A percentile compares a stretch with the other conserved stretches of the same genome.
These are phyloP conservation scores for Hylomyscus alleni DNA, from an alignment of 2,797 vertebrate genomes.

Conservation along the genomic window DNA sequence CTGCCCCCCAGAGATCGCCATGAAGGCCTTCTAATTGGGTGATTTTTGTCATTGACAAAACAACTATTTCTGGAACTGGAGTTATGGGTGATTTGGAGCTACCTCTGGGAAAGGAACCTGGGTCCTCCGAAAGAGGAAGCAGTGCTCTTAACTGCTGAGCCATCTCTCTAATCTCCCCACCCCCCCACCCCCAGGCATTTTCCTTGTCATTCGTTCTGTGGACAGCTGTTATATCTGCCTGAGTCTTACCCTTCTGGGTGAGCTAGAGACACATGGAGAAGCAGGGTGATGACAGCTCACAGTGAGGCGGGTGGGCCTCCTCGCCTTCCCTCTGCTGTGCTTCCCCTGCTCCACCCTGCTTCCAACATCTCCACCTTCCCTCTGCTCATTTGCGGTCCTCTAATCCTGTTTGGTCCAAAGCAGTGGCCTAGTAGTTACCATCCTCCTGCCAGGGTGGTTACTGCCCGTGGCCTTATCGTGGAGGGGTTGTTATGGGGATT, in stretches of 20 bases:
- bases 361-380: neutral
- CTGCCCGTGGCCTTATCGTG: neutral
- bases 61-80: constrained; percentile 5
- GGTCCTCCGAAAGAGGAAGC: neutral
- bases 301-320: neutral
- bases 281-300: rapidly evolving
- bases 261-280: neutral
- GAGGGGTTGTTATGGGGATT: neutral
- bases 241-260: neutral
- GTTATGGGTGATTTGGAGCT: neutral
- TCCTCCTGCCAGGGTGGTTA: neutral
- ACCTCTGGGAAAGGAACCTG: neutral
- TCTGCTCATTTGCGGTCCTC: neutral
- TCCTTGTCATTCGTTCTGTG: neutral
- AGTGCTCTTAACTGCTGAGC: neutral
- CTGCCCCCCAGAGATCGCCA: neutral
- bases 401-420: neutral
- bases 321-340: neutral
- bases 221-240: neutral
- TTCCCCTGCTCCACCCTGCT: neutral
- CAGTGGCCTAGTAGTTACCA: neutral
- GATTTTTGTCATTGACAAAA: constrained; percentile 21
- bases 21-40: neutral
- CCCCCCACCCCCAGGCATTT: neutral
- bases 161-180: neutral